A percentile compares a stretch with the other conserved stretches of the same genome.
Evolutionary conservation across 2,113 vertebrate genomes (phyloP).

Genomic region (Microcebus tavaratra): DNA sequence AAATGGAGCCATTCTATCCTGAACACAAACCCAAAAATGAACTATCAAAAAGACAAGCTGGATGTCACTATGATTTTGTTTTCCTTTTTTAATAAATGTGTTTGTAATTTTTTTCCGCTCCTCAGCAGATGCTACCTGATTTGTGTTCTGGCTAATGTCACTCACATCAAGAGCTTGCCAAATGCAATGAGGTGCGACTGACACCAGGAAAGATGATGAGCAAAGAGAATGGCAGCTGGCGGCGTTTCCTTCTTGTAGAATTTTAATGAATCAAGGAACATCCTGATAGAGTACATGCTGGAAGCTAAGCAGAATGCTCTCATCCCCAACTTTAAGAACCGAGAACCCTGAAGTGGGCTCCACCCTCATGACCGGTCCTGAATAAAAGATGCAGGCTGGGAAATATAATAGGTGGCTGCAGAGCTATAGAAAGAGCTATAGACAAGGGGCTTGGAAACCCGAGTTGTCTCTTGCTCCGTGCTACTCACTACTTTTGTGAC

Average conservation of each 20-base stretch:
- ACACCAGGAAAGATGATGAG: constrained; percentile 54
- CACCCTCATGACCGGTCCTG: not conserved
- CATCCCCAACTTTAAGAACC: not conserved
- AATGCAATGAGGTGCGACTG: constrained; percentile 64
- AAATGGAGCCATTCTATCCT: not conserved
- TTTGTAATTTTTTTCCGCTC: constrained; percentile 3
- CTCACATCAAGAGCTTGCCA: constrained; percentile 56
- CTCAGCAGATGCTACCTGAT: constrained; percentile 56
- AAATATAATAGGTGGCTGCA: not conserved
- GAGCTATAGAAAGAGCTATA: not conserved
- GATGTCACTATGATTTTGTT: constrained; percentile 64
- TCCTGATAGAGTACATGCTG: constrained; percentile 51
- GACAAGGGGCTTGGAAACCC: not conserved
- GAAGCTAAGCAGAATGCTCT: constrained; percentile 42
- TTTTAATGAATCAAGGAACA: constrained; percentile 70
- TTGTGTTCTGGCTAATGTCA: constrained; percentile 69
- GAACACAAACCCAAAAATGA: not conserved
- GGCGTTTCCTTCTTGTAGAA: constrained; percentile 48
- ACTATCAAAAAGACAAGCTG: constrained; percentile 52
- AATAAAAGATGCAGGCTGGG: not conserved
- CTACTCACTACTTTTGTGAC: not conserved
- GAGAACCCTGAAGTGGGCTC: not conserved
- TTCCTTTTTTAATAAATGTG: constrained; percentile 46
- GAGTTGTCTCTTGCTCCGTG: not conserved
- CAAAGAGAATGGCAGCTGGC: constrained; percentile 61